Percentiles rank a stretch among this genome's conserved stretches.
These are phyloP conservation scores for Gadus macrocephalus DNA, from an alignment of 2,113 vertebrate species.

Conservation along the genomic window DNA sequence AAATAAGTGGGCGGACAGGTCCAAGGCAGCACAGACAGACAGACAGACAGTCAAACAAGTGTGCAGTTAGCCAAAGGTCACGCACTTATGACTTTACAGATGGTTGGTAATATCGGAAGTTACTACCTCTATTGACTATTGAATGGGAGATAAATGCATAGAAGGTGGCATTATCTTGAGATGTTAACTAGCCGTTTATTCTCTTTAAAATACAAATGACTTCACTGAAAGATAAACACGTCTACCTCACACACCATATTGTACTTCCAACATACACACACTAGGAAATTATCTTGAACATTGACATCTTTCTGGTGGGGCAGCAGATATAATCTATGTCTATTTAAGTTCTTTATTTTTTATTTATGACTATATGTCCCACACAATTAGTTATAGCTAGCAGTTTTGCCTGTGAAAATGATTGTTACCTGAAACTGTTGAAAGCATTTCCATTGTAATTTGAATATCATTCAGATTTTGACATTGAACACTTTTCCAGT, in stretches of 20 bases:
- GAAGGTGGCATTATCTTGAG: constrained; percentile 34
- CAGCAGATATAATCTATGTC: constrained; percentile 32
- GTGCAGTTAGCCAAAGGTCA: constrained; percentile 31
- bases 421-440: neutral
- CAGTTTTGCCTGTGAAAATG: neutral
- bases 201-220: constrained; percentile 8
- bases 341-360: constrained; percentile 49
- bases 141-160: constrained; percentile 14
- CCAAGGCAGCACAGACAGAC: neutral
- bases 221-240: constrained; percentile 30
- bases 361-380: constrained; percentile 43
- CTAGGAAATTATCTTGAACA: constrained; percentile 1
- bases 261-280: constrained; percentile 12
- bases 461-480: no score
- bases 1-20: no score
- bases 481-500: no score
- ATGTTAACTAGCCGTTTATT: constrained; percentile 29
- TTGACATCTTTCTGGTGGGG: constrained; percentile 24
- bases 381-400: constrained; percentile 5
- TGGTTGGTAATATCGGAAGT: constrained; percentile 4
- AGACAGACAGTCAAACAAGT: neutral
- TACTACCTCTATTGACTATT: neutral
- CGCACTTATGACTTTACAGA: constrained; percentile 34
- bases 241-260: constrained; percentile 57
- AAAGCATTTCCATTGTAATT: neutral